Percentiles rank a stretch among this genome's conserved stretches.
phyloP scores from a whole-genome alignment of 1,140 invertebrate species.

The Lysiphlebus fabarum region DNA sequence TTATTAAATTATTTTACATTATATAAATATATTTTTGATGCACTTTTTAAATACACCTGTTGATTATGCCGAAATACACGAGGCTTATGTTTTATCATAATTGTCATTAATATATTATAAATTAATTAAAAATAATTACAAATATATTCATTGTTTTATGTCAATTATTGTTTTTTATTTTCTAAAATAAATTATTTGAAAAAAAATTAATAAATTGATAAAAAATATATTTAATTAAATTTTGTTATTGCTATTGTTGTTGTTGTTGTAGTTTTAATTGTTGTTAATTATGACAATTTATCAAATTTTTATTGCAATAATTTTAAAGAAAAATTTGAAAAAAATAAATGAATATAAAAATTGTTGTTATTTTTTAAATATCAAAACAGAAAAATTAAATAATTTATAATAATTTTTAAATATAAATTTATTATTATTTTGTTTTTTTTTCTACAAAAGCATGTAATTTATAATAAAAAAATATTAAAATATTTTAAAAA shows the following conservation, averaged over 20 bases:
- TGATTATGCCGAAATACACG: constrained; percentile 25
- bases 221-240: no score
- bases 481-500: not conserved
- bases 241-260: constrained; percentile 2
- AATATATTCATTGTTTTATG: not conserved
- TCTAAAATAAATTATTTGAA: not conserved
- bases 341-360: not conserved
- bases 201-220: not conserved
- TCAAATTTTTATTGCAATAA: not conserved
- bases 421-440: no score
- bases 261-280: not conserved
- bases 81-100: constrained; percentile 12
- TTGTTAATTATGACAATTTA: no score
- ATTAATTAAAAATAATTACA: constrained; percentile 7
- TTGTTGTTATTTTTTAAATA: not conserved
- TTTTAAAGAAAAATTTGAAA: not conserved
- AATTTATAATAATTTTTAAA: not conserved
- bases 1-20: constrained; percentile 6
- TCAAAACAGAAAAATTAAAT: not conserved
- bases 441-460: no score
- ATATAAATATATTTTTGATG: constrained; percentile 27
- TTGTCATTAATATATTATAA: no score
- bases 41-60: constrained; percentile 30
- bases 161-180: not conserved
- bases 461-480: no score